Evolutionary conservation across 35 echinoderm and acorn worm genomes (phyloP), one percentile per base, ranked within the genome.

Genomic region (Diadema setosum): DNA sequence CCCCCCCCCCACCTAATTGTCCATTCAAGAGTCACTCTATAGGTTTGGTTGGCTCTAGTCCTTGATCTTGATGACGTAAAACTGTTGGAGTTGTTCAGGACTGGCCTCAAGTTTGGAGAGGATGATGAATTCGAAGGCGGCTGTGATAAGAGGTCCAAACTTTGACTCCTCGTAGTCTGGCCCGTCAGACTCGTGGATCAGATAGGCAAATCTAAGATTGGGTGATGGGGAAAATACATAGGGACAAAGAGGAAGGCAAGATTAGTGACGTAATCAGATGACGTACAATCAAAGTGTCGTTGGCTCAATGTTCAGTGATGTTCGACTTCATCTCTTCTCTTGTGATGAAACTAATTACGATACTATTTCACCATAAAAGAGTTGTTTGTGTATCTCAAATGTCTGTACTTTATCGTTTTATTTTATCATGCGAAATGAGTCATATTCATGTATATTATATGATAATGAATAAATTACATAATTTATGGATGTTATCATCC

Each of bases 151-250:
- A 24, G 82, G 80, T 21, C 83, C 41, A 73, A 96, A 96, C 42
- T 92, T 43, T 27, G 84, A 63, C 21, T 58, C 63, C 12, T 82
- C 55, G 36, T 92, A 96, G 18, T 96, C 94, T 32, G 64, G 39
- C 20, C 94, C 94, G 37, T 96, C 94, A 20, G 67, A 40, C 0
- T 92, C 85, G 11, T 92, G 92, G 31, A 96, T 84, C 4, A 96
- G 94, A 4, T 75, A 81, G 3, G 25, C 33, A 44, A 89, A 96
- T 48, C 94, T 96, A n/a, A n/a, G 83, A 56, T 48, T 32, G 80
- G 20, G 39, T 59, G 34, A 82, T 81, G 65, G 5, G 45, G 33
- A 83, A 46, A n/a, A 52, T 52, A n/a, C 48, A 20, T 0, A 20
- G 40, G 7, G 23, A 78, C n/a, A 25, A 78, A 20, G 9, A 20